These are phyloP conservation scores for Turnix velox DNA, from an alignment of 2,113 vertebrate species.

Conservation along the genomic window DNA sequence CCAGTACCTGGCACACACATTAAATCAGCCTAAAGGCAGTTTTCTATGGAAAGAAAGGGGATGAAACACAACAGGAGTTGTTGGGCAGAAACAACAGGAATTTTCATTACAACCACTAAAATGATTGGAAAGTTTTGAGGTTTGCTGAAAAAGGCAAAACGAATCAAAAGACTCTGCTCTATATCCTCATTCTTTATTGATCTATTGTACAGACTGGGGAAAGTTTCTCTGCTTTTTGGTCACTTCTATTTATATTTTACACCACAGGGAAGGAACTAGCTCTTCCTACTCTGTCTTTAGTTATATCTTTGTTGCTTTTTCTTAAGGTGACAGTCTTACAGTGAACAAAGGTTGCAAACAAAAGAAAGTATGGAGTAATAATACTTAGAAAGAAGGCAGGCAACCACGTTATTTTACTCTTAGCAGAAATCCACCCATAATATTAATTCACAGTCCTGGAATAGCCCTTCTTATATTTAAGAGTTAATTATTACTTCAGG, in stretches of 20 bases:
- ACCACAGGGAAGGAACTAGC: neutral
- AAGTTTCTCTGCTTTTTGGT: neutral
- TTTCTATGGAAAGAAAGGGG: neutral
- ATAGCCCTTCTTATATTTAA: neutral
- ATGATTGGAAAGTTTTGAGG: neutral
- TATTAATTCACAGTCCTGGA: neutral
- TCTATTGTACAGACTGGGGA: neutral
- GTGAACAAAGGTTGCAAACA: neutral
- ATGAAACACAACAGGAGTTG: neutral
- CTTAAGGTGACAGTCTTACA: neutral
- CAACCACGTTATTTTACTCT: neutral
- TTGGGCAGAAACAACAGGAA: neutral
- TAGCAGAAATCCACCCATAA: neutral
- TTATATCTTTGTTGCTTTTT: neutral
- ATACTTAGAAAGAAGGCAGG: neutral
- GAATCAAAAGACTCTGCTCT: neutral
- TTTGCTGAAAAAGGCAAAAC: neutral
- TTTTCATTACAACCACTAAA: neutral
- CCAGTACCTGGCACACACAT: neutral
- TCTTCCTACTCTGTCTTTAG: neutral
- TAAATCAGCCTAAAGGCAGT: neutral
- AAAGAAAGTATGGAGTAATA: neutral
- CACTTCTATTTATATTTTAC: slow-evolving; percentile 19
- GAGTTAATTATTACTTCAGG: neutral
- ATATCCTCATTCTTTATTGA: neutral